Base-by-base conservation (phyloP, 2,113 vertebrate species). In the Orientallactaga bullata region DNA sequence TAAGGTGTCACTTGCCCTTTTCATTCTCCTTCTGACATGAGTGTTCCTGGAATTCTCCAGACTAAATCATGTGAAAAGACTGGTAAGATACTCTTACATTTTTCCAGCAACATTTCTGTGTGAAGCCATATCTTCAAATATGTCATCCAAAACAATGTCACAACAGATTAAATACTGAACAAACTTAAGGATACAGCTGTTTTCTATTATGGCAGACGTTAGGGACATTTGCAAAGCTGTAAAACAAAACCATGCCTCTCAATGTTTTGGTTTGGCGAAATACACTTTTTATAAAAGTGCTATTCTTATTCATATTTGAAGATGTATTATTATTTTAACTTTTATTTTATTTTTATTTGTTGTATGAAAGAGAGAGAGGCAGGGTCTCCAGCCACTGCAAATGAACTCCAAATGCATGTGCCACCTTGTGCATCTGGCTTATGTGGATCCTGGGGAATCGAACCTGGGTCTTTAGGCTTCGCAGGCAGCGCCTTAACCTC, bases 71-170 rank as follows among this genome's bases (percentile, higher is more conserved):
- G 28, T 87, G 7, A 87, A 73, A 94, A 88, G 30, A 7, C 63
- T 87, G 61, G 69, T 87, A 86, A 77, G n/a, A 74, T 78, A 80
- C 17, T 77, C 51, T 94, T 88, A 60, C 69, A 60, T 74, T 82
- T 55, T 89, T 69, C 89, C 81, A 93, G 28, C 37, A 55, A 5
- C 2, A 3, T 89, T 65, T 68, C 4, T 89, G 23, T 84, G 35
- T 81, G 78, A 88, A 87, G 39, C 68, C 21, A 1, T 93, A 63
- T 90, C 78, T 83, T 94, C 42, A 82, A 51, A 79, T 55, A 81
- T 51, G 63, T 91, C 68, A 88, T 80, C 42, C 69, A 37, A 95
- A 95, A 93, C 30, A 82, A 24, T 80, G 63, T 89, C 89, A 47
- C 73, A 72, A 23, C n/a, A 89, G 80, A 95, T 8, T 23, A 35